Evolutionary conservation across 2,113 vertebrate genomes (phyloP).

Genomic region (Crotophaga sulcirostris): DNA sequence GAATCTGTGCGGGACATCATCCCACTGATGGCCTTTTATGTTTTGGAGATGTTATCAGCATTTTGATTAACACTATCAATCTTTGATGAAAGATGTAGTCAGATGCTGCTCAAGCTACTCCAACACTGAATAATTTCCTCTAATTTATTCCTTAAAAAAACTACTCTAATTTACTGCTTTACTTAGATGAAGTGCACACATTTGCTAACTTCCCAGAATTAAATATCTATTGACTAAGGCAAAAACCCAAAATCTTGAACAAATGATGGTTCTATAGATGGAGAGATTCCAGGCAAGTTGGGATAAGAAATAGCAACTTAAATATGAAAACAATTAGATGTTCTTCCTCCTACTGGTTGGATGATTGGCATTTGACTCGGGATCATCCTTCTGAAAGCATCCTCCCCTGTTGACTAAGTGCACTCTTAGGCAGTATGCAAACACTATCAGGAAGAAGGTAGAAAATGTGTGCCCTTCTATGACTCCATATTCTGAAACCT

Average conservation of each 20-base stretch:
- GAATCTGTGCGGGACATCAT: background rate
- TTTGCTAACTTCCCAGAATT: background rate
- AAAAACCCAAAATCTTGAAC: background rate
- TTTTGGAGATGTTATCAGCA: background rate
- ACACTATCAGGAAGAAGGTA: background rate
- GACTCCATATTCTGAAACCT: background rate
- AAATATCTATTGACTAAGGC: background rate
- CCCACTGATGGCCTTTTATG: background rate
- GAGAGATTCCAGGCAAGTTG: background rate
- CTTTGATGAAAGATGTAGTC: background rate
- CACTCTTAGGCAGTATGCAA: background rate
- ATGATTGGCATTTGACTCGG: background rate
- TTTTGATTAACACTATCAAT: background rate
- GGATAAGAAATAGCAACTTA: background rate
- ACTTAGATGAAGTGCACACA: background rate
- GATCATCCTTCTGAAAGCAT: background rate
- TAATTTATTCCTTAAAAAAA: background rate
- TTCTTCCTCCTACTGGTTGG: background rate
- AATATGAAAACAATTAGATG: background rate
- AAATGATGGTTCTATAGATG: background rate
- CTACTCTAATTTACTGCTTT: background rate
- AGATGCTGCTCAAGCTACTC: background rate
- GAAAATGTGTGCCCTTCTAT: background rate
- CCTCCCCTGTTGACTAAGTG: background rate
- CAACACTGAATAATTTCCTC: background rate